Evolutionary conservation across 1,140 invertebrate genomes (phyloP).

Genomic region (Aphelenchoides besseyi): DNA sequence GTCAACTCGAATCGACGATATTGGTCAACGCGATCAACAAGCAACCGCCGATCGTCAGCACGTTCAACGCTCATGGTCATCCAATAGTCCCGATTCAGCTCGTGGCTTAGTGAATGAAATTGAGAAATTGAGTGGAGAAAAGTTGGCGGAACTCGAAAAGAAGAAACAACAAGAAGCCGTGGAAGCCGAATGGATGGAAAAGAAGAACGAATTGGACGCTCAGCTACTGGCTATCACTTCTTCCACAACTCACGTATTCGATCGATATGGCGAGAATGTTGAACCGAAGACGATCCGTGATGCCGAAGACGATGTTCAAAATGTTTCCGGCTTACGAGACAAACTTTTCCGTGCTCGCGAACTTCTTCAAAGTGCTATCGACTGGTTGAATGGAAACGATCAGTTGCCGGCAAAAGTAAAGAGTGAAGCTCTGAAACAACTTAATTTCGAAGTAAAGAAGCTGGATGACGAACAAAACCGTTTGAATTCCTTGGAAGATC

Average conservation of each 20-base stretch:
- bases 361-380: not conserved
- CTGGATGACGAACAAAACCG: not conserved
- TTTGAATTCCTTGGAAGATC: not conserved
- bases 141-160: too few species aligned
- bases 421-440: not conserved
- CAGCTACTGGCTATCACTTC: not conserved
- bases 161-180: conserved; percentile 21
- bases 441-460: not conserved
- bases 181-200: not conserved
- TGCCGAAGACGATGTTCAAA: not conserved
- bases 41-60: not conserved
- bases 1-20: not conserved
- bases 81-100: not conserved
- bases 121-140: too few species aligned
- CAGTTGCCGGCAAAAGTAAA: not conserved
- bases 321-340: not conserved
- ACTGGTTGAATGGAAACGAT: not conserved
- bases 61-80: not conserved
- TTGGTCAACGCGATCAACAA: not conserved
- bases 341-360: not conserved
- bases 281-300: not conserved
- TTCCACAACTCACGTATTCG: not conserved
- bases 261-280: not conserved
- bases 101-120: not conserved
- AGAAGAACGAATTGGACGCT: too few species aligned